Conservation (phyloP, 2,113 vertebrate species). For the Orthonyx spaldingii region DNA sequence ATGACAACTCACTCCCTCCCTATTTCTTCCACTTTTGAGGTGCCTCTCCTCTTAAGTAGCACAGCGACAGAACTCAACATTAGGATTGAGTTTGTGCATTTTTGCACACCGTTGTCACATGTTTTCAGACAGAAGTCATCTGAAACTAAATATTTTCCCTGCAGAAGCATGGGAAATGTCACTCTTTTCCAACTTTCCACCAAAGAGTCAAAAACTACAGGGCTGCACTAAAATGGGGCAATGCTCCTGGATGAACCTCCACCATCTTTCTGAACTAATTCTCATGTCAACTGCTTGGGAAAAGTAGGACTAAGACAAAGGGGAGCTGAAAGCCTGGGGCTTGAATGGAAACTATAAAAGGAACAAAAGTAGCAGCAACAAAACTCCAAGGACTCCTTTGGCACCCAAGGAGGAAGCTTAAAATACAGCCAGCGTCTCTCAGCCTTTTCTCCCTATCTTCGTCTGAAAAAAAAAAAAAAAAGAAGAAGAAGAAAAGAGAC, state of each 20-base stretch:
- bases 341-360: conserved; percentile 58
- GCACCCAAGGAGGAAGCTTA: conserved; percentile 60
- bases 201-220: not conserved
- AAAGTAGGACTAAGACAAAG: conserved; percentile 42
- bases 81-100: not conserved
- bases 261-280: not conserved
- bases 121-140: not conserved
- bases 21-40: not conserved
- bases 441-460: not conserved
- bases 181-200: not conserved
- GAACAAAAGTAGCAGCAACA: conserved; percentile 52
- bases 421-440: conserved; percentile 25
- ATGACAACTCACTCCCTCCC: accelerated
- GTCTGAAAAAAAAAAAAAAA: not conserved
- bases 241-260: not conserved
- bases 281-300: conserved; percentile 48
- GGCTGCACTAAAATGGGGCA: not conserved
- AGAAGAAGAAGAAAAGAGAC: not conserved
- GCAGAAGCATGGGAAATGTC: not conserved
- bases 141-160: not conserved
- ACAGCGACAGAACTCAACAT: not conserved
- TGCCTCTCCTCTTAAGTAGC: not conserved
- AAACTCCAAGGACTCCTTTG: conserved; percentile 45
- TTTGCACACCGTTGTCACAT: not conserved
- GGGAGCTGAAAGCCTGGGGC: conserved; percentile 35